Evolutionary conservation across 2,888 invertebrate species (phyloP), one percentile per base, ranked within the genome.

Genomic region (Lobophora halterata): DNA sequence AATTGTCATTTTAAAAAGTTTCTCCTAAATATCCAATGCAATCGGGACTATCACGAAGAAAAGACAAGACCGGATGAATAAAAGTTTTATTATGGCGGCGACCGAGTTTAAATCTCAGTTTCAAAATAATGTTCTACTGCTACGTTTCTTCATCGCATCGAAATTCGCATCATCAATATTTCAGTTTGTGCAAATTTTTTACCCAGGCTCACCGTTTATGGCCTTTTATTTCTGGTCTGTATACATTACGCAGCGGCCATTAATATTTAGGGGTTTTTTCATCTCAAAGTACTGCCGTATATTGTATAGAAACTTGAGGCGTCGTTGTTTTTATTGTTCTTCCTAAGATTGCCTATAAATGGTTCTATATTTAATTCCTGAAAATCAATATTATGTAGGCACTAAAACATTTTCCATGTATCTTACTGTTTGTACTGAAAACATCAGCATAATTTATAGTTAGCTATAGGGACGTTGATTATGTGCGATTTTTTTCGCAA

Each of bases 211-310:
- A 12, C 34, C 36, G 33, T 44, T 50, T 50, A 50, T 50, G 49
- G 40, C 41, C 42, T 13, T 49, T 48, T 45, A 44, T 49, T 31
- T 26, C 20, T 27, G 21, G 23, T 38, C 14, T 44, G 40, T 50
- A 40, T 49, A 46, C 35, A 30, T 45, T 27, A 31, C 37, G 18
- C 37, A 19, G 24, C 18, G 14, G 25, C 39, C 48, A 57, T 60
- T 55, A 53, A 58, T 61, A 57, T 55, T 58, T 51, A 52, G 54
- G 25, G 55, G 43, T 41, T 54, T 50, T 53, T 58, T 46, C 50
- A 48, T 49, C 49, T 9, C 14, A 13, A 31, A 18, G 27, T 10
- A 10, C 23, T 42, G 35, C 32, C 17, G 46, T 23, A 29, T 18
- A n/a, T n/a, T n/a, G n/a, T n/a, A n/a, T n/a, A n/a, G n/a, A n/a